Conservation (phyloP, 1,140 invertebrate species). For the Protaetia brevitarsis region DNA sequence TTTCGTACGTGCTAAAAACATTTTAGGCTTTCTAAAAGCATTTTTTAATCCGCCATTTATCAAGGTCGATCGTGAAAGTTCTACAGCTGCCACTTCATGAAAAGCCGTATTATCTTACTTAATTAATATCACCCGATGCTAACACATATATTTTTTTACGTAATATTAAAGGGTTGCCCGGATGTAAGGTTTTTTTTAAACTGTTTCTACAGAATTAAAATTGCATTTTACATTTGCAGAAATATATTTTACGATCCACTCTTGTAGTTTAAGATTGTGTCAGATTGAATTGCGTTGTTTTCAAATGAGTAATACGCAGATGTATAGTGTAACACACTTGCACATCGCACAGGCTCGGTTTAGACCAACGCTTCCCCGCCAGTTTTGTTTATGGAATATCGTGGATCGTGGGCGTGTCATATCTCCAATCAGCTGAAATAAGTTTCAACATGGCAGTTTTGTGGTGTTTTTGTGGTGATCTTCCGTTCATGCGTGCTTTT, state of each 20-base stretch:
- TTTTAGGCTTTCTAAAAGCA: conserved; percentile 31
- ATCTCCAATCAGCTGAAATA: conserved; percentile 41
- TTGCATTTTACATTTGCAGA: too few relatives aligned
- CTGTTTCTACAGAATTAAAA: too few relatives aligned
- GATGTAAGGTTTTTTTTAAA: too few relatives aligned
- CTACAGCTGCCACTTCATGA: conserved; percentile 1
- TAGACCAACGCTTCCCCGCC: conserved; percentile 30
- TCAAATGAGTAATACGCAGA: conserved; percentile 17
- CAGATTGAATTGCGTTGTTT: conserved; percentile 29
- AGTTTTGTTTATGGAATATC: conserved; percentile 41
- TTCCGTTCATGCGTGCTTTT: neutral
- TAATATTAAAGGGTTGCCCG: neutral
- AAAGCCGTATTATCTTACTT: neutral
- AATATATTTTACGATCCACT: too few relatives aligned
- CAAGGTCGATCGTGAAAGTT: conserved; percentile 39
- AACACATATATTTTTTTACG: neutral
- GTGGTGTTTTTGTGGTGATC: neutral
- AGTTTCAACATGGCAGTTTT: conserved; percentile 21
- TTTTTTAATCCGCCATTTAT: conserved; percentile 26
- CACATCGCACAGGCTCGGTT: conserved; percentile 19
- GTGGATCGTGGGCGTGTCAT: conserved; percentile 41
- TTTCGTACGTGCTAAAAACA: neutral
- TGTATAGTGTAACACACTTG: conserved; percentile 19
- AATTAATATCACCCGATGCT: neutral
- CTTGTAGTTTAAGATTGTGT: too few relatives aligned